These are phyloP conservation scores for Hoplostethus atlanticus DNA, from an alignment of 2,797 vertebrate species.

Conservation along the genomic window DNA sequence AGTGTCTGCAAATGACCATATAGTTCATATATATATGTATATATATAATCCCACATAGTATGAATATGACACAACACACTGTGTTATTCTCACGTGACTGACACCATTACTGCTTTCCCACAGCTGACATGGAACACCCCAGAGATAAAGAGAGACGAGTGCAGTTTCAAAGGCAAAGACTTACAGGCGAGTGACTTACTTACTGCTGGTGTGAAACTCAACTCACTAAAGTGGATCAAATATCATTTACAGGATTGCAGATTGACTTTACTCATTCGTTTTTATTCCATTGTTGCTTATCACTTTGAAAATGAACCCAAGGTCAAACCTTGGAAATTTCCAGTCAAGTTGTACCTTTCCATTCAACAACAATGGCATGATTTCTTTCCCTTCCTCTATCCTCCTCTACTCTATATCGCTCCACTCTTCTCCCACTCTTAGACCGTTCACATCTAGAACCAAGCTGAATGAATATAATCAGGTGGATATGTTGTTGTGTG, in stretches of 20 bases:
- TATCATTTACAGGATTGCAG: conserved; percentile 38
- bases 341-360: conserved; percentile 61
- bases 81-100: conserved; percentile 25
- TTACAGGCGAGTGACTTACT: conserved; percentile 84
- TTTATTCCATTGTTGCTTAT: conserved; percentile 29
- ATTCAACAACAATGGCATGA: conserved; percentile 44
- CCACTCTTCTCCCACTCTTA: too few relatives aligned
- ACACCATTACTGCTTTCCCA: conserved; percentile 50
- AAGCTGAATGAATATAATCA: too few relatives aligned
- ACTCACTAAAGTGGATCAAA: conserved; percentile 25
- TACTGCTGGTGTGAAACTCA: conserved; percentile 33
- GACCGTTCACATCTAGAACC: too few relatives aligned
- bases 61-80: conserved; percentile 28
- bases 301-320: conserved; percentile 32
- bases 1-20: conserved; percentile 18
- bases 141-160: conserved; percentile 90
- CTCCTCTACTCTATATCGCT: too few relatives aligned
- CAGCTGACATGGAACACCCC: conserved; percentile 92
- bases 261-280: conserved; percentile 4
- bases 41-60: conserved; percentile 21
- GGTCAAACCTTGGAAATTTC: conserved; percentile 49
- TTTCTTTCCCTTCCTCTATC: conserved; percentile 40
- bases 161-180: conserved; percentile 97
- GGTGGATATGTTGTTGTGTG: too few relatives aligned
- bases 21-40: conserved; percentile 8